These are phyloP conservation scores for Caenorhabditis auriculariae DNA, from an alignment of 2,888 invertebrate species.

Conservation along the genomic window DNA sequence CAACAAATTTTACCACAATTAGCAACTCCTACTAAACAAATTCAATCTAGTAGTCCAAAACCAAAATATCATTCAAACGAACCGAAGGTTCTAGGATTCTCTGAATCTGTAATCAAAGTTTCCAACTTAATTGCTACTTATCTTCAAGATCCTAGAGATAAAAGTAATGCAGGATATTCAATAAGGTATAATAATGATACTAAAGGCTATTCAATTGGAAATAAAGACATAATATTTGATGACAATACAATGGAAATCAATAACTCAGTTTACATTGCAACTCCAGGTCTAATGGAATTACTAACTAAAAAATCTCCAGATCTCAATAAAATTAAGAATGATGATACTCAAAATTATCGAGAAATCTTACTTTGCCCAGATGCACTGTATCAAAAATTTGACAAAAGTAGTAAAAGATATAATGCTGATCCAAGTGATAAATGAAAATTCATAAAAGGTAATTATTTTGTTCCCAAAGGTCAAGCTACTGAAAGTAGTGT, in stretches of 20 bases:
- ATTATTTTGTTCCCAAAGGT: slow-evolving; percentile 25
- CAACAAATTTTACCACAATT: slow-evolving; percentile 4
- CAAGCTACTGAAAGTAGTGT: slow-evolving; percentile 8
- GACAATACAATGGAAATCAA: slow-evolving; percentile 31
- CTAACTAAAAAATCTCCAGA: slow-evolving; percentile 43
- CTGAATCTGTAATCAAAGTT: slow-evolving; percentile 11
- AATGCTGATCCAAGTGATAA: slow-evolving; percentile 47
- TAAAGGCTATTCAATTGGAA: slow-evolving; percentile 34
- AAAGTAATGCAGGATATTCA: slow-evolving; percentile 42
- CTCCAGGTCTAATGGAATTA: slow-evolving; percentile 38
- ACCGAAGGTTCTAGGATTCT: slow-evolving; percentile 4
- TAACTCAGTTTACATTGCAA: slow-evolving; percentile 19
- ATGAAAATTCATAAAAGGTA: slow-evolving; percentile 40
- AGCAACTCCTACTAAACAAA: slow-evolving; percentile 12
- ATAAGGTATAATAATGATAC: slow-evolving; percentile 13
- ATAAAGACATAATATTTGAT: slow-evolving; percentile 34
- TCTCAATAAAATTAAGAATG: slow-evolving; percentile 10
- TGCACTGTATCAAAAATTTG: slow-evolving; percentile 39
- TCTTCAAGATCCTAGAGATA: slow-evolving; percentile 36
- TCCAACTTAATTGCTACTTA: slow-evolving; percentile 33
- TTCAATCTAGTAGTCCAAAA: slow-evolving; percentile 9
- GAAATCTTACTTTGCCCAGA: slow-evolving; percentile 37
- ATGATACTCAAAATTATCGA: slow-evolving; percentile 32
- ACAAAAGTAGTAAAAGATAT: slow-evolving; percentile 32
- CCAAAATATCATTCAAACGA: slow-evolving; percentile 3